Conservation (phyloP, 2,113 vertebrate genomes). For the Montifringilla adamsi region DNA sequence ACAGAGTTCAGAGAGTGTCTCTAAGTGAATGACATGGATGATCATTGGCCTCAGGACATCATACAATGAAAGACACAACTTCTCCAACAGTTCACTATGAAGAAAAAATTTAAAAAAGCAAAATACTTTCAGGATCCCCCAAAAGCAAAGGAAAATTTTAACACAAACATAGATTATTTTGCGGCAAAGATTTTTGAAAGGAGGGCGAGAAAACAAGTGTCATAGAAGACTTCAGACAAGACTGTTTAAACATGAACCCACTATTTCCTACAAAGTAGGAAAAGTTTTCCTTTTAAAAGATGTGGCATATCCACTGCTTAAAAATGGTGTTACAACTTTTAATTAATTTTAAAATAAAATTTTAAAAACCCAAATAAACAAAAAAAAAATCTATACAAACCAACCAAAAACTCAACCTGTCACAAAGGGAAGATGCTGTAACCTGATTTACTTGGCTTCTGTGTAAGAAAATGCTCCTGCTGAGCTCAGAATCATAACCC, state of each 20-base stretch:
- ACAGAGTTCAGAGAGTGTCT: conserved; percentile 96
- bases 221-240: not conserved
- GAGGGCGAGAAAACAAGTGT: not conserved
- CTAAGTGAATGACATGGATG: conserved; percentile 96
- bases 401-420: not conserved
- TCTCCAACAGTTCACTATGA: conserved; percentile 90
- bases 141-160: not conserved
- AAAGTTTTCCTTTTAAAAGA: not conserved
- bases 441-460: not conserved
- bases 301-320: not conserved
- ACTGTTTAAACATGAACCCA: not conserved
- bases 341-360: not conserved
- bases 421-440: not conserved
- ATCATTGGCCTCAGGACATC: conserved; percentile 95
- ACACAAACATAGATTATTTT: not conserved
- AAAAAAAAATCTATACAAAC: not conserved
- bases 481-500: not conserved
- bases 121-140: not conserved
- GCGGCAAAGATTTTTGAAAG: not conserved
- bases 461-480: not conserved
- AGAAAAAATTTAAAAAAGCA: not conserved
- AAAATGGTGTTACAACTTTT: not conserved
- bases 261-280: not conserved
- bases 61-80: conserved; percentile 91
- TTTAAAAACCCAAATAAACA: not conserved